phyloP scores from a whole-genome alignment of 2,113 vertebrate species.

The Coptodon rendalli region DNA sequence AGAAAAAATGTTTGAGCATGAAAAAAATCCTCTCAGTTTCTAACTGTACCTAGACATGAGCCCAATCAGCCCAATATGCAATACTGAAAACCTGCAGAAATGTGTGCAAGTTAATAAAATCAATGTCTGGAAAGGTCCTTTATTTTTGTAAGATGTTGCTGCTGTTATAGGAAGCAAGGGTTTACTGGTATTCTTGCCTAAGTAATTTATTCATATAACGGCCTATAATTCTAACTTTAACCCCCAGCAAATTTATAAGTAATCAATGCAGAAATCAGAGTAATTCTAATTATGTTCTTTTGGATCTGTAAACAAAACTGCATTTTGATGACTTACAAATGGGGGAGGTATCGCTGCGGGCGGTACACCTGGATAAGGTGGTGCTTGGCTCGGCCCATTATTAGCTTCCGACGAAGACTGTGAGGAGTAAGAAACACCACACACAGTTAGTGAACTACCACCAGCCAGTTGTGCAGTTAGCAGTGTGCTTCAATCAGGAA shows the following conservation, averaged over 20 bases:
- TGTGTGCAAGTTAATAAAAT: neutral
- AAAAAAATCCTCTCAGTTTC: neutral
- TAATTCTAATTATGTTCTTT: neutral
- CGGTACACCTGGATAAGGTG: conserved; percentile 74
- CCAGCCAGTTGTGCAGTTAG: neutral
- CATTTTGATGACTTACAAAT: conserved; percentile 74
- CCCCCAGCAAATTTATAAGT: neutral
- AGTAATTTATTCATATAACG: neutral
- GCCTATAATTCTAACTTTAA: neutral
- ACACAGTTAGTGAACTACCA: conserved; percentile 43
- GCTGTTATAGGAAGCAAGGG: neutral
- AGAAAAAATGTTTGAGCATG: neutral
- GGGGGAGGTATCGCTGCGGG: conserved; percentile 74
- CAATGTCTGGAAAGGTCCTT: neutral
- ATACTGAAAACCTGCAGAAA: neutral
- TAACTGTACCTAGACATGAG: neutral
- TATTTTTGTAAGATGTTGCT: neutral
- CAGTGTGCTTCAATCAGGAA: neutral
- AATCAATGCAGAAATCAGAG: neutral
- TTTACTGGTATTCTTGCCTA: neutral
- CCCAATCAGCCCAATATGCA: neutral
- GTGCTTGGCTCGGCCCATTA: conserved; percentile 77
- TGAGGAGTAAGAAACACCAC: conserved; percentile 62
- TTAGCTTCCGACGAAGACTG: conserved; percentile 79
- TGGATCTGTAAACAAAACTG: neutral